Base-by-base conservation (phyloP, 2,888 invertebrate genomes). In the Cephus pulcher region DNA sequence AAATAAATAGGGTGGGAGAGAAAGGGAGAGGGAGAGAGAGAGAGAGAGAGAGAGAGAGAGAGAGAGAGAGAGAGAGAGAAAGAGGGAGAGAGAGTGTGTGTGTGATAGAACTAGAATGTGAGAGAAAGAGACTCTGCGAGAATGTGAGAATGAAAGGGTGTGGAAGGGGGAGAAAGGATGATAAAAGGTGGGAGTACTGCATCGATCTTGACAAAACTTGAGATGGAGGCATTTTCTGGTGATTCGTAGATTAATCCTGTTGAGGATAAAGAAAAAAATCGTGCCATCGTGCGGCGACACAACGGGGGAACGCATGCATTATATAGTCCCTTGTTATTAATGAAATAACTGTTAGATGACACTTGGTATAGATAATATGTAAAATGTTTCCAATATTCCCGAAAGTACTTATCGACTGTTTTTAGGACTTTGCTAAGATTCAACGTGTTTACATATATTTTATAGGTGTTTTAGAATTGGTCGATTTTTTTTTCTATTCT, bases 331-430 rank as follows among this genome's bases (percentile, higher is more conserved):
- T 86, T 87, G 85, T 87, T 90, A 88, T 85, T 86, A 85, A 87
- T 87, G 84, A 85, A 87, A 88, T 88, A 88, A 86, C 87, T 87
- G 87, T 90, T 89, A 89, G 89, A 86, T 80, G 84, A 84, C 86
- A 88, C 86, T 85, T 87, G 85, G 85, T 88, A 89, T 88, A 88
- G 86, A 86, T 86, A 86, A 86, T 87, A 89, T 89, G 88, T 90
- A 88, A 88, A 87, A 87, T 88, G 88, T 90, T 90, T 90, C 87
- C 82, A 84, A 90, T 89, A 90, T 89, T 89, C 88, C 89, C 87
- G 88, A 90, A 90, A 90, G 90, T 90, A 90, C 90, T 90, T 90
- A 90, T 90, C 88, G 88, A 90, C 89, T 90, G 89, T 90, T 90
- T 90, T 90, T 89, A 88, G 82, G 88, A 78, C 88, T 88, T 89